These are phyloP conservation scores for Drosophila lacicola DNA, from an alignment of 2,888 invertebrate genomes.

Conservation along the genomic window DNA sequence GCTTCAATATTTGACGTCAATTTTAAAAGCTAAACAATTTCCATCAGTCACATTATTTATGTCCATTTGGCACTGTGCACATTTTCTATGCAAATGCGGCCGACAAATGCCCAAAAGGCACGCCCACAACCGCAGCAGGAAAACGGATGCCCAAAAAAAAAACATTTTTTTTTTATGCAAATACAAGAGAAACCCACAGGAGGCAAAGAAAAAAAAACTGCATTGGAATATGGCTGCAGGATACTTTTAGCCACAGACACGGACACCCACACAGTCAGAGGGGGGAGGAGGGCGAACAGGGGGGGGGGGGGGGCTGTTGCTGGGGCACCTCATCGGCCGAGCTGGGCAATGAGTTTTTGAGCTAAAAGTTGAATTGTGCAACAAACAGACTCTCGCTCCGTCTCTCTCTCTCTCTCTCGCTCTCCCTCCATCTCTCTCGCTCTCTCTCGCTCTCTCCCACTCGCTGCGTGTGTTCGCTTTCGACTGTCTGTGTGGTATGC, in stretches of 20 bases:
- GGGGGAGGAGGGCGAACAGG: background rate
- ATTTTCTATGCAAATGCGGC: conserved; percentile 57
- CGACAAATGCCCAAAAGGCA: conserved; percentile 58
- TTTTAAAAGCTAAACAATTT: conserved; percentile 54
- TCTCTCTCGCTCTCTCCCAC: conserved; percentile 28
- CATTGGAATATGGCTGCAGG: conserved; percentile 75
- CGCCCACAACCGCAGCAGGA: conserved; percentile 63
- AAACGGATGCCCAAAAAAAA: conserved; percentile 40
- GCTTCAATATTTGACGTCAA: conserved; percentile 8
- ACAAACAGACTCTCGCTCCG: conserved; percentile 56
- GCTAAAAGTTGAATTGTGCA: conserved; percentile 81
- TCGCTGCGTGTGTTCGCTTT: conserved; percentile 48
- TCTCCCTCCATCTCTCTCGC: conserved; percentile 15
- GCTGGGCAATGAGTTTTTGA: conserved; percentile 79
- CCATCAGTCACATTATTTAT: conserved; percentile 75
- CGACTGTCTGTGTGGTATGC: conserved; percentile 79
- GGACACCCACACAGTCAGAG: conserved; percentile 7
- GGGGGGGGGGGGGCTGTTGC: background rate
- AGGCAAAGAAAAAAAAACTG: conserved; percentile 15
- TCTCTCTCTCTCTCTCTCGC: conserved; percentile 25
- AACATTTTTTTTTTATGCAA: conserved; percentile 64
- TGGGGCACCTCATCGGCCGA: conserved; percentile 20
- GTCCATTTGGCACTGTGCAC: conserved; percentile 64
- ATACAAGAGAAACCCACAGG: conserved; percentile 41
- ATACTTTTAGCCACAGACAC: conserved; percentile 62